Evolutionary conservation across 2,113 vertebrate species (phyloP).

Genomic region (Hypomesus transpacificus): DNA sequence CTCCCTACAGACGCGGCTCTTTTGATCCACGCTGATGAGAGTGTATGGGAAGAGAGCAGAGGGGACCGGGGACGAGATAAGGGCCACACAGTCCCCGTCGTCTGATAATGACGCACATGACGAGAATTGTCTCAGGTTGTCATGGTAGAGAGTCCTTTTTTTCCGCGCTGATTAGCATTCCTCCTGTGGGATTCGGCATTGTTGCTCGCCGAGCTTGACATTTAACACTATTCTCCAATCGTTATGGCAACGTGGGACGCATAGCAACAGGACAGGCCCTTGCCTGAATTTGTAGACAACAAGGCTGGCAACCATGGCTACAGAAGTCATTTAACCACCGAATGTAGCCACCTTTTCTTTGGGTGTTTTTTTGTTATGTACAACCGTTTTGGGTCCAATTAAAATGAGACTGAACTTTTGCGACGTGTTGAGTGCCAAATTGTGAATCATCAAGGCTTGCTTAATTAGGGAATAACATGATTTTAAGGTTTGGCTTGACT

Average conservation of each 20-base stretch:
- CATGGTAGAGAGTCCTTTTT: constrained; percentile 36
- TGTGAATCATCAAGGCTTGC: constrained; percentile 47
- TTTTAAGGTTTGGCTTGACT: constrained; percentile 43
- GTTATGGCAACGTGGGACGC: constrained; percentile 12
- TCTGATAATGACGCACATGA: constrained; percentile 60
- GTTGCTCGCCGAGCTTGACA: constrained; percentile 19
- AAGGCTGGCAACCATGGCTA: constrained; percentile 11
- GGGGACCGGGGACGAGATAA: constrained; percentile 40
- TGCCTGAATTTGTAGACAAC: neutral
- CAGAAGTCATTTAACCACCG: constrained; percentile 29
- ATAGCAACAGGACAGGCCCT: constrained; percentile 32
- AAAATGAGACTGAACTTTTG: constrained; percentile 56
- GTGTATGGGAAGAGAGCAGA: constrained; percentile 35
- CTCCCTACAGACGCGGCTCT: constrained; percentile 22
- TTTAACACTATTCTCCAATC: constrained; percentile 1
- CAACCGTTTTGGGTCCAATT: constrained; percentile 61
- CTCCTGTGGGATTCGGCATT: constrained; percentile 13
- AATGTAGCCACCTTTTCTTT: constrained; percentile 29
- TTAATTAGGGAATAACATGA: constrained; percentile 61
- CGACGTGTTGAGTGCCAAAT: constrained; percentile 43
- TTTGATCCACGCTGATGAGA: constrained; percentile 54
- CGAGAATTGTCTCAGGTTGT: constrained; percentile 50
- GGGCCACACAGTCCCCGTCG: constrained; percentile 46
- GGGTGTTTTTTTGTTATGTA: constrained; percentile 6
- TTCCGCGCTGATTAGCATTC: constrained; percentile 42